Evolutionary conservation across 1,140 invertebrate species (phyloP).

Genomic region (Metaphire vulgaris): DNA sequence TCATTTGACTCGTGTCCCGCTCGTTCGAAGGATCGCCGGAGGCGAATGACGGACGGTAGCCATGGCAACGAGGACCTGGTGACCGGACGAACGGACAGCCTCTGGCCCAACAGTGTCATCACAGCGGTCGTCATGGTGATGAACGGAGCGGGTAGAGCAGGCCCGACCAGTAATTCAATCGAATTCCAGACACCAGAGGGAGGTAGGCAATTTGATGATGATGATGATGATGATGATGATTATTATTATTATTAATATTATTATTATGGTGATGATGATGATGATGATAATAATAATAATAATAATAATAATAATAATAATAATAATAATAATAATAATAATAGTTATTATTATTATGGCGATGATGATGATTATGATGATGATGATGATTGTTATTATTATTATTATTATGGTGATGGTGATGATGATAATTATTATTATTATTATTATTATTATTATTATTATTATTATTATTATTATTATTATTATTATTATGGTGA

Average conservation of each 20-base stretch:
- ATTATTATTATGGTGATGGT: too few species aligned
- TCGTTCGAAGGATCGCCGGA: background rate
- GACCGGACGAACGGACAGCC: background rate
- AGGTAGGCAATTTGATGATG: conserved; percentile 13
- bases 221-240: background rate
- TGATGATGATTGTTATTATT: too few species aligned
- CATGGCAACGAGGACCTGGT: background rate
- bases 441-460: too few species aligned
- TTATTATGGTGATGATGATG: background rate
- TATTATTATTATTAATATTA: background rate
- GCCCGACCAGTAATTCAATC: conserved; percentile 3
- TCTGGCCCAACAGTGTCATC: conserved; percentile 24
- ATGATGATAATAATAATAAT: background rate
- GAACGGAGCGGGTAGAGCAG: conserved; percentile 19
- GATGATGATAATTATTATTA: too few species aligned
- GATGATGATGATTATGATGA: too few species aligned
- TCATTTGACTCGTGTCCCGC: background rate
- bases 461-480: too few species aligned
- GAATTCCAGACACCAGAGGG: conserved; percentile 28
- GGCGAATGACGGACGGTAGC: background rate
- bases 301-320: background rate
- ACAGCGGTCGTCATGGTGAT: conserved; percentile 22
- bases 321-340: too few species aligned
- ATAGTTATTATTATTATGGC: too few species aligned
- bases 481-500: too few species aligned